Evolutionary conservation across 1,140 invertebrate species (phyloP).

Genomic region (Aradophagus sp.): DNA sequence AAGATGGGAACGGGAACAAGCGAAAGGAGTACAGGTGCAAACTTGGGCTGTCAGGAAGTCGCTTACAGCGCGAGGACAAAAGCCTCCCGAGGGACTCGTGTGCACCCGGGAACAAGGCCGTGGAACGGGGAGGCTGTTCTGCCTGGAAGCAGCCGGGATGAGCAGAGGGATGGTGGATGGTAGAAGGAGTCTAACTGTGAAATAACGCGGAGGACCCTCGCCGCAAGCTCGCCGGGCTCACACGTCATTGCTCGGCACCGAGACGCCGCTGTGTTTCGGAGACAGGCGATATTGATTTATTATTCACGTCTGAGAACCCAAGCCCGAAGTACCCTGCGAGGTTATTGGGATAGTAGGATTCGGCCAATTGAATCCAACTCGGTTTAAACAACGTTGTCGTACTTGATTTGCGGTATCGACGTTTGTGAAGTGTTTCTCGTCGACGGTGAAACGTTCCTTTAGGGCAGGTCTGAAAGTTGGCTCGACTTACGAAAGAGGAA

Average conservation of each 20-base stretch:
- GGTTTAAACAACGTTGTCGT: constrained; percentile 3
- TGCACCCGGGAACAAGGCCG: constrained; percentile 55
- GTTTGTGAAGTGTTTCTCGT: too few relatives aligned
- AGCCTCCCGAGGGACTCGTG: constrained; percentile 72
- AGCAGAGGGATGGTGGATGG: constrained; percentile 41
- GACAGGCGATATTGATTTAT: constrained; percentile 73
- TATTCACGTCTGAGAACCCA: constrained; percentile 68
- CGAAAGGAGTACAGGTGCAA: constrained; percentile 73
- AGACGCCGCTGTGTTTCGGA: constrained; percentile 28
- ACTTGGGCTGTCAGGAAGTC: constrained; percentile 75
- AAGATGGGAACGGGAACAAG: constrained; percentile 18
- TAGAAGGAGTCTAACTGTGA: constrained; percentile 72
- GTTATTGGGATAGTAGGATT: constrained; percentile 67
- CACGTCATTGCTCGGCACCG: constrained; percentile 68
- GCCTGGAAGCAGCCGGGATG: constrained; percentile 61
- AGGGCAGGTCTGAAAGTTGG: too few relatives aligned
- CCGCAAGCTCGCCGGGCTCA: constrained; percentile 63
- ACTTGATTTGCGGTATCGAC: too few relatives aligned
- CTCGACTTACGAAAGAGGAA: too few relatives aligned
- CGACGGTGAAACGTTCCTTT: too few relatives aligned
- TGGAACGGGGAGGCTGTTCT: constrained; percentile 51
- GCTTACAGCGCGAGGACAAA: constrained; percentile 75
- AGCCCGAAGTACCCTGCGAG: constrained; percentile 31
- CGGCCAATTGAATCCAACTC: constrained; percentile 7
- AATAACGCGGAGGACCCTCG: constrained; percentile 70